Percentiles rank a stretch among this genome's conserved stretches.
Conservation (phyloP, 1,140 invertebrate genomes). For the Drosophila pruinosa region DNA sequence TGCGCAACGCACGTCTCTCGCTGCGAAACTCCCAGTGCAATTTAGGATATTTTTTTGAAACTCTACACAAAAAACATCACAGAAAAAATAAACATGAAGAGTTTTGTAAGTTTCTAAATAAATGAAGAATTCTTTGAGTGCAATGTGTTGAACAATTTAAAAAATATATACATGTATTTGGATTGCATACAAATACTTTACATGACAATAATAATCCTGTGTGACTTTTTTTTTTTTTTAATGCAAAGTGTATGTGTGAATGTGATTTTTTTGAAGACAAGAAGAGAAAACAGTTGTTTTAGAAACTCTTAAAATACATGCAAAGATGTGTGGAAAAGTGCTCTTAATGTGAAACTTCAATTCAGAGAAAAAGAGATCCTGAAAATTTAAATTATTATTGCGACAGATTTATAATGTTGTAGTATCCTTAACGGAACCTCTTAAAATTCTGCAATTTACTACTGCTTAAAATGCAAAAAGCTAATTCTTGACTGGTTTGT, state of each 20-base stretch:
- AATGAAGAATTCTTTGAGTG: neutral
- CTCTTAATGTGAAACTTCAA: too few relatives aligned
- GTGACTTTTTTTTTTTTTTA: neutral
- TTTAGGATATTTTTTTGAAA: conserved; percentile 50
- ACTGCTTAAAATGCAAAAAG: too few relatives aligned
- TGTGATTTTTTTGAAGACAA: neutral
- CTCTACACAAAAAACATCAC: conserved; percentile 10
- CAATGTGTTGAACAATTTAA: neutral
- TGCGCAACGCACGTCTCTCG: conserved; percentile 64
- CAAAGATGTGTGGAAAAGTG: neutral
- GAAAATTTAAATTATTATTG: neutral
- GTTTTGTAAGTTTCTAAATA: conserved; percentile 64
- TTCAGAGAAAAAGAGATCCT: neutral
- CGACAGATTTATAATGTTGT: too few relatives aligned
- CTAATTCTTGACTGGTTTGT: neutral
- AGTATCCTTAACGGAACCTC: neutral
- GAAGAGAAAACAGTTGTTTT: too few relatives aligned
- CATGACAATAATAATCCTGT: neutral
- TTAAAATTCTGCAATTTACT: neutral
- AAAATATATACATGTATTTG: neutral
- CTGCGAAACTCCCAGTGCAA: conserved; percentile 33
- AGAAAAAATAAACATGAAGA: conserved; percentile 62
- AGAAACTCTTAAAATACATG: too few relatives aligned
- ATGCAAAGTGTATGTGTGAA: neutral
- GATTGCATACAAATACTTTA: neutral